Percentiles rank a stretch among this genome's conserved stretches.
phyloP scores from a whole-genome alignment of 2,797 vertebrate species.

The Macropus fuliginosus region DNA sequence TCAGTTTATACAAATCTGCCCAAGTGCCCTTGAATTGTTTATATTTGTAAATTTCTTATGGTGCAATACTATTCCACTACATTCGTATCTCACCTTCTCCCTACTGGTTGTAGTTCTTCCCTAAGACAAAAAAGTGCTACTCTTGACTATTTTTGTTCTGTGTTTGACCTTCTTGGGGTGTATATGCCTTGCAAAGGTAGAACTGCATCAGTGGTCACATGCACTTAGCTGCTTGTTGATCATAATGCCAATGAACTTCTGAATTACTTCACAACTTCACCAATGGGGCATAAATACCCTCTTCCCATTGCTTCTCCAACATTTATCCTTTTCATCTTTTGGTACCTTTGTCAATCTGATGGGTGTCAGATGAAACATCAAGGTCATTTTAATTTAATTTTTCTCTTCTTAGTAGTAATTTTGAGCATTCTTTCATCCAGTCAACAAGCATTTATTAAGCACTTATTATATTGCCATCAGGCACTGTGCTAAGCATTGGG shows the following conservation, averaged over 20 bases:
- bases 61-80: neutral
- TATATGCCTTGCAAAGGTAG: neutral
- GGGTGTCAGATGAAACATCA: neutral
- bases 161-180: neutral
- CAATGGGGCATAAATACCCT: neutral
- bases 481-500: neutral
- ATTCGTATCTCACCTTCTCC: neutral
- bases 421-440: neutral
- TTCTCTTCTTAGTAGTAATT: neutral
- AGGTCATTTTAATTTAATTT: neutral
- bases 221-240: neutral
- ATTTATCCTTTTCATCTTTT: neutral
- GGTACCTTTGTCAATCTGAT: neutral
- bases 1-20: neutral
- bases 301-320: neutral
- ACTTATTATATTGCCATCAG: neutral
- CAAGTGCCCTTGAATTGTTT: neutral
- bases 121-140: neutral
- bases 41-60: neutral
- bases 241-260: neutral
- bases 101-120: neutral
- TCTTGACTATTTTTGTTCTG: neutral
- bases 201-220: neutral
- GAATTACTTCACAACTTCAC: neutral
- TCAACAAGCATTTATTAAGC: neutral